Evolutionary conservation across 2,113 vertebrate species (phyloP), one percentile per base, ranked within the genome.

Genomic region (Actinemys pallida): DNA sequence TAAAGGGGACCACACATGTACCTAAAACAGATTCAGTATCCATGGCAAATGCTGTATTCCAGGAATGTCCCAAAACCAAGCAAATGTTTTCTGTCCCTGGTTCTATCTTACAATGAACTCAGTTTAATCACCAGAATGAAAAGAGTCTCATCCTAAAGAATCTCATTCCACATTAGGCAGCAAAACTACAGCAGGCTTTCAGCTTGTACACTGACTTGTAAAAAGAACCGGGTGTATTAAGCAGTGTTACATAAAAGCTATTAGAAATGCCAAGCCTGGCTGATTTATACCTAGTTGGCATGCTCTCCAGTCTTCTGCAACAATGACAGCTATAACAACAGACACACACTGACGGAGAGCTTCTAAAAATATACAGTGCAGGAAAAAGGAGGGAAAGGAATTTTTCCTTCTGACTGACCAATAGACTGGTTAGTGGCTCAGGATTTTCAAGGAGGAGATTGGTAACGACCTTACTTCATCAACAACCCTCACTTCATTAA

Each of bases 291-390:
- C 81, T 72, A 29, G 84, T 83, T 91, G 95, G 87, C 85, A 89
- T 90, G 52, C 54, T 39, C 39, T 89, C 49, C 39, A 84, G 62
- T 91, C 83, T 84, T 13, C 90, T 94, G 72, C 85, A 90, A 81
- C 45, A 75, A 53, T 56, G n/a, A 42, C n/a, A 86, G 90, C 69
- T 87, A 90, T 82, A 93, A 90, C 79, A 78, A 89, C 39, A 0
- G 6, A 86, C 75, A 86, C 3, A 65, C 62, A 89, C 85, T 93
- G 78, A 54, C 86, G 35, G 45, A 81, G 80, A 84, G 56, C 83
- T 49, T 88, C 94, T 91, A 97, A 96, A 96, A 96, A 95, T 93
- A 96, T 78, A 72, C 83, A 62, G 11, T 4, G 78, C 83, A 84
- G 57, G 47, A 56, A 93, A 81, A 86, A 35, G 59, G 53, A 35